Conservation (phyloP, 1,140 invertebrate genomes). For the Zaprionus nigranus region DNA sequence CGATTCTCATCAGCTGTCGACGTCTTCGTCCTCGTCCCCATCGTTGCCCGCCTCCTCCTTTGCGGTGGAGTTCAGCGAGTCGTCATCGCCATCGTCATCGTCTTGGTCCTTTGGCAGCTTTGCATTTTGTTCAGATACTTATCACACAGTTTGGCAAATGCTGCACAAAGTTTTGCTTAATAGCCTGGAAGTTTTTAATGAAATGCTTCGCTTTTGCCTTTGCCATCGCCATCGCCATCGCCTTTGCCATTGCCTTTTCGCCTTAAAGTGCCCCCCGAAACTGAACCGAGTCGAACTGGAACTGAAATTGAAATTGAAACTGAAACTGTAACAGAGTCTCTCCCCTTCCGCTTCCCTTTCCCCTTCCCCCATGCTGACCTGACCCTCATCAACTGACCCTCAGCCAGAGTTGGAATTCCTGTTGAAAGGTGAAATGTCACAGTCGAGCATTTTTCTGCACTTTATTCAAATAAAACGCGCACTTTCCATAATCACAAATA, state of each 20-base stretch:
- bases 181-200: slow-evolving; percentile 83
- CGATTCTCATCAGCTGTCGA: slow-evolving; percentile 80
- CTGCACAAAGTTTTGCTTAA: slow-evolving; percentile 83
- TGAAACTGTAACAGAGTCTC: background rate
- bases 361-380: background rate
- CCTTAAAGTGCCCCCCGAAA: slow-evolving; percentile 55
- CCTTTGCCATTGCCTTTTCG: slow-evolving; percentile 23
- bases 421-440: slow-evolving; percentile 76
- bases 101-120: slow-evolving; percentile 75
- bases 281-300: slow-evolving; percentile 13
- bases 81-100: slow-evolving; percentile 43
- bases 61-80: slow-evolving; percentile 9
- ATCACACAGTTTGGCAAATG: slow-evolving; percentile 83
- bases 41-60: too few relatives aligned
- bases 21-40: slow-evolving; percentile 28
- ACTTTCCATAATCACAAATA: slow-evolving; percentile 50
- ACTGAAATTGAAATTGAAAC: slow-evolving; percentile 11
- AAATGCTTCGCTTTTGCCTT: slow-evolving; percentile 69
- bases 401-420: slow-evolving; percentile 29
- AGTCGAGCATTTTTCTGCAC: slow-evolving; percentile 63
- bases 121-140: slow-evolving; percentile 82
- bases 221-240: slow-evolving; percentile 36
- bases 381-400: slow-evolving; percentile 38
- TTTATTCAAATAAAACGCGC: slow-evolving; percentile 78
- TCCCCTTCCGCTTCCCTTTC: background rate